Conservation (phyloP, 2,113 vertebrate genomes). For the Haemorhous mexicanus region DNA sequence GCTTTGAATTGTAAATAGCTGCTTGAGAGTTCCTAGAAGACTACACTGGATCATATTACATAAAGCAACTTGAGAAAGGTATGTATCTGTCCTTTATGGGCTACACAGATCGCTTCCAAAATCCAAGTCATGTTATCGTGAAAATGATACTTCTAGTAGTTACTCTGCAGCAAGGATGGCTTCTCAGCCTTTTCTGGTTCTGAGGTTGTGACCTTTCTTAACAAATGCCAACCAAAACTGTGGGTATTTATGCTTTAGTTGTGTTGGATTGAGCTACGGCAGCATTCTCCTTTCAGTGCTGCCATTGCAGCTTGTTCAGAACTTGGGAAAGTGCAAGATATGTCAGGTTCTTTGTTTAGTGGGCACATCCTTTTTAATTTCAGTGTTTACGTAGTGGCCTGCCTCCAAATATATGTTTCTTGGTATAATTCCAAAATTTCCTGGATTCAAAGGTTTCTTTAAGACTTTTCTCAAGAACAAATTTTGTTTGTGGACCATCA, state of each 20-base stretch:
- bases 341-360: background rate
- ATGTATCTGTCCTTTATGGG: conserved; percentile 20
- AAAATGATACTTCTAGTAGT: conserved; percentile 13
- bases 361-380: background rate
- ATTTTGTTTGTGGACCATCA: background rate
- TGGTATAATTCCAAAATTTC: background rate
- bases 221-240: background rate
- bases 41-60: conserved; percentile 31
- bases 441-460: background rate
- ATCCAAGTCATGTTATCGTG: background rate
- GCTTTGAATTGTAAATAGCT: conserved; percentile 66
- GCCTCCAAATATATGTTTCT: background rate
- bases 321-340: background rate
- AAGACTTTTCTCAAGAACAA: background rate
- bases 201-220: background rate
- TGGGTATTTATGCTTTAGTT: background rate
- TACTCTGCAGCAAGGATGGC: background rate
- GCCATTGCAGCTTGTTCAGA: background rate
- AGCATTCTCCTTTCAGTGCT: background rate
- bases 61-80: conserved; percentile 40
- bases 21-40: conserved; percentile 59
- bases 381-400: background rate
- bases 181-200: background rate
- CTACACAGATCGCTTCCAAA: background rate
- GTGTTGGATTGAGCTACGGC: background rate